Percentiles rank a stretch among this genome's conserved stretches.
Evolutionary conservation across 2,888 invertebrate genomes (phyloP).

Genomic region (Ramazzottius varieornatus): DNA sequence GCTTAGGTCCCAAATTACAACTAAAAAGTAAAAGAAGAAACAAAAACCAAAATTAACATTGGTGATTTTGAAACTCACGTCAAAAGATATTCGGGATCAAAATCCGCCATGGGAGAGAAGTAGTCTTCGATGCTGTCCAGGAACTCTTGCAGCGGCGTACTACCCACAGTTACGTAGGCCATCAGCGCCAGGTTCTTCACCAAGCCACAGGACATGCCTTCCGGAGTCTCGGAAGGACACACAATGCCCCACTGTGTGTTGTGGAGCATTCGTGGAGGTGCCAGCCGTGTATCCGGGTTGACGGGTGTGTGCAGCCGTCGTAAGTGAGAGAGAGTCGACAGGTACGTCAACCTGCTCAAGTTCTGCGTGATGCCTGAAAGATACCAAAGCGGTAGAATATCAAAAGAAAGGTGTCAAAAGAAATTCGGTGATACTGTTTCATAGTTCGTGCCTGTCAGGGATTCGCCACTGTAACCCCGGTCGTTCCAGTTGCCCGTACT

Average conservation of each 20-base stretch:
- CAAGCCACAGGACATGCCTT: constrained; percentile 24
- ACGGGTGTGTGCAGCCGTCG: constrained; percentile 24
- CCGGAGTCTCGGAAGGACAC: constrained; percentile 26
- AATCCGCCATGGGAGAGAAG: no score
- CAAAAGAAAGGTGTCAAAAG: constrained; percentile 4
- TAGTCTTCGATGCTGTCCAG: neutral
- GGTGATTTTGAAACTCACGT: no score
- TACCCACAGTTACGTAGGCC: constrained; percentile 25
- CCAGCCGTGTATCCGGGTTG: constrained; percentile 24
- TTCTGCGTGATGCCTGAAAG: constrained; percentile 16
- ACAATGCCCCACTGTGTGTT: constrained; percentile 26
- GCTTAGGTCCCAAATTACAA: no score
- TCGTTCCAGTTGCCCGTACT: neutral
- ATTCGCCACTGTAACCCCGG: no score
- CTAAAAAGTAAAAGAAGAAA: no score
- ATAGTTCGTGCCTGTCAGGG: no score
- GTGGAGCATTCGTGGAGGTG: constrained; percentile 23
- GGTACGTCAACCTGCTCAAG: constrained; percentile 24
- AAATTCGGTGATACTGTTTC: no score
- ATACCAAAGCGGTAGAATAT: no score
- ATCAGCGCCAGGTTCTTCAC: constrained; percentile 25
- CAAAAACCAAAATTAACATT: no score
- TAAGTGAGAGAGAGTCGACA: constrained; percentile 24
- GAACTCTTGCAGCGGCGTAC: neutral
- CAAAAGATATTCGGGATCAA: no score